Evolutionary conservation across 2,113 vertebrate species (phyloP).

Genomic region (Microtus richardsoni): DNA sequence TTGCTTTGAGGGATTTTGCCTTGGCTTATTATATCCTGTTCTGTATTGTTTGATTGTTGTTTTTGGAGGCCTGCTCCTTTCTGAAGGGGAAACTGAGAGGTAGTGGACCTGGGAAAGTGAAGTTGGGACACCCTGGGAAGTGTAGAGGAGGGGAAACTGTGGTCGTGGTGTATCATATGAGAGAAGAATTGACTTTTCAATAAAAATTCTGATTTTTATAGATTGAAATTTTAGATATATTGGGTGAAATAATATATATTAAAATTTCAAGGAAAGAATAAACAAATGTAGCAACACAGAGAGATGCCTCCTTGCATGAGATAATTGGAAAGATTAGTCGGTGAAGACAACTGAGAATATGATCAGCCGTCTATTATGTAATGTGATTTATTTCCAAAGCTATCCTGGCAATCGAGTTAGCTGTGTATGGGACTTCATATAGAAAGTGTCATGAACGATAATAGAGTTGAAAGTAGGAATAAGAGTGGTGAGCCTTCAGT

Average conservation of each 20-base stretch:
- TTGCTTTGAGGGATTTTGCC: neutral
- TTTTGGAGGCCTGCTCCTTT: neutral
- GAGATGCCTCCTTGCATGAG: neutral
- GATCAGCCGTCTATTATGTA: accelerated
- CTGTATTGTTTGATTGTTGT: neutral
- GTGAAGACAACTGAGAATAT: neutral
- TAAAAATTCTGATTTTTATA: neutral
- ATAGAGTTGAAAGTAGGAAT: neutral
- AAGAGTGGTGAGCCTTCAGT: neutral
- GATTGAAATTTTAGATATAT: neutral
- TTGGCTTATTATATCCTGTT: neutral
- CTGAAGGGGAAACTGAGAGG: neutral
- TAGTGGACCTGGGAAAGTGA: neutral
- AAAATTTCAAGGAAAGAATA: neutral
- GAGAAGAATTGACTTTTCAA: neutral
- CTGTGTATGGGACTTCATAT: neutral
- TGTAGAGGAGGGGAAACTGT: neutral
- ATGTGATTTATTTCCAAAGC: neutral
- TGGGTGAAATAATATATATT: neutral
- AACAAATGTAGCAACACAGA: neutral
- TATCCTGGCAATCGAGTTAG: neutral
- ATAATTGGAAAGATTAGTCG: neutral
- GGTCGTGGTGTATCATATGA: too few species aligned
- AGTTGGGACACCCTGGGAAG: neutral
- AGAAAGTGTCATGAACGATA: neutral